These are phyloP conservation scores for Haliclona indistincta DNA, from an alignment of 37 sponge, comb jelly and placozoan genomes.

Conservation along the genomic window DNA sequence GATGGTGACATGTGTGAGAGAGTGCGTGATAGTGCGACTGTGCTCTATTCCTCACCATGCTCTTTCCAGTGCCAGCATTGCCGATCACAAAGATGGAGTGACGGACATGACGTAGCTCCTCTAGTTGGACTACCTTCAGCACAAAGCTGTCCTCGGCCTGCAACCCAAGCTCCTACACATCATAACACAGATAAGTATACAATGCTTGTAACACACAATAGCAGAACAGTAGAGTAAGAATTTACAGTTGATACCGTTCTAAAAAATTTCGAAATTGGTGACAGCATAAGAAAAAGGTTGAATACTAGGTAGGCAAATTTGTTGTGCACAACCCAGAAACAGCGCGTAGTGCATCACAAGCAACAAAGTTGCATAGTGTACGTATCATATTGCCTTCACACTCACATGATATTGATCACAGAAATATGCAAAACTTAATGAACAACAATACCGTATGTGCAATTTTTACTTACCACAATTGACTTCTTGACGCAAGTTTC, in stretches of 20 bases:
- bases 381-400: too few relatives aligned
- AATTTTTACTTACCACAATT: slow-evolving; percentile 70
- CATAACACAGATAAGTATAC: background rate
- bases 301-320: background rate
- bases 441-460: too few relatives aligned
- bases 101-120: slow-evolving; percentile 91
- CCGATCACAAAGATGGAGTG: slow-evolving; percentile 99
- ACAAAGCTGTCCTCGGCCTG: slow-evolving; percentile 98
- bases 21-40: too few relatives aligned
- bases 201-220: background rate
- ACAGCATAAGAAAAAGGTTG: too few relatives aligned
- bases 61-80: slow-evolving; percentile 92
- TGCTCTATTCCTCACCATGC: slow-evolving; percentile 1
- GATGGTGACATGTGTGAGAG: too few relatives aligned
- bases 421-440: background rate
- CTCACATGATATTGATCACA: background rate
- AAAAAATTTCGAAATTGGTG: too few relatives aligned
- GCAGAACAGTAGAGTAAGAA: background rate
- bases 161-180: slow-evolving; percentile 72
- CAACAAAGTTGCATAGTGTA: background rate
- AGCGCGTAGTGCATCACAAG: background rate
- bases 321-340: background rate
- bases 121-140: slow-evolving; percentile 97
- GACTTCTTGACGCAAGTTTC: slow-evolving; percentile 87
- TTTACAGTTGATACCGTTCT: background rate